Evolutionary conservation across 2,113 vertebrate species (phyloP), one percentile per base, ranked within the genome.

Genomic region (Illadopsis cleaveri): DNA sequence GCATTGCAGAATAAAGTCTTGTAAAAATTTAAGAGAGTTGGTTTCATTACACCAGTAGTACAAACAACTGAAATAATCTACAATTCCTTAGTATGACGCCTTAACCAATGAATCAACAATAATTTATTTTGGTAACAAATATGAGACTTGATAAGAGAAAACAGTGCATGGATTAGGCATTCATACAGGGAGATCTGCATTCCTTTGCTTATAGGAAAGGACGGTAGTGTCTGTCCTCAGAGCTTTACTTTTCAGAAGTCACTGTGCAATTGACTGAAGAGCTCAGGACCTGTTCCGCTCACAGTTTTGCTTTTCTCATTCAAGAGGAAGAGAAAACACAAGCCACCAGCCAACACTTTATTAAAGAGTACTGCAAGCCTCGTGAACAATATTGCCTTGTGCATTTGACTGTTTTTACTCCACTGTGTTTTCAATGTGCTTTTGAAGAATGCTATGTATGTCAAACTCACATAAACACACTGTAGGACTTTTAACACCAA

Each of bases 381-480:
- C 0, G 3, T 81, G 68, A 89, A 69, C 0, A 2, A n/a, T 35
- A 57, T 6, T 50, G 62, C 51, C 31, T 56, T 53, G 31, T 61
- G 31, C 6, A 48, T 68, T 61, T 62, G 18, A 42, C 35, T 84
- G 17, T 1, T 82, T 83, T 83, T 93, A 11, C 33, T 33, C 56
- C 10, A 24, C 53, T 91, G 35, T 84, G 27, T 38, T 96, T 96
- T 81, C 76, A 82, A n/a, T 68, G 73, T 51, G 81, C 11, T 84
- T 95, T 89, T 87, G 44, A 60, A 71, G 53, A 89, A 48, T 47
- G 37, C 40, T 92, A 14, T 38, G 15, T 82, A 56, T 69, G 45
- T 85, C 61, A 81, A 94, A 93, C 69, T 86, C 40, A 83, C 82
- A 89, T 81, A 97, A 96, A 91, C 80, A 84, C 33, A 12, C 33